These are phyloP conservation scores for Ostrea denselamellosa DNA, from an alignment of 1,140 invertebrate species.

Conservation along the genomic window DNA sequence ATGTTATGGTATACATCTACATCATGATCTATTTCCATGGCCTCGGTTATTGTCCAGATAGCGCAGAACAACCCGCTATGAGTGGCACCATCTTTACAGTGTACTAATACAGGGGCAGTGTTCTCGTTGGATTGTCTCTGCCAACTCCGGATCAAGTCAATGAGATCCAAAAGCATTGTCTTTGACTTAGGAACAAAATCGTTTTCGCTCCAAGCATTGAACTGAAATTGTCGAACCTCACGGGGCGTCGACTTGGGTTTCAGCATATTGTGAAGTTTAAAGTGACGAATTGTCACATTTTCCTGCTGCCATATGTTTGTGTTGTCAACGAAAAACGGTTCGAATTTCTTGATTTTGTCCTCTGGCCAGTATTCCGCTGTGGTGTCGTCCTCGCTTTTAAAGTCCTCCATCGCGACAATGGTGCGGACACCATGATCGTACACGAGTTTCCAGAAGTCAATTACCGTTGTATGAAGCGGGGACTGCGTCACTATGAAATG, in stretches of 20 bases:
- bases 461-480: constrained; percentile 74
- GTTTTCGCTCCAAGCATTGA: constrained; percentile 73
- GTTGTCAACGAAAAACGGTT: constrained; percentile 72
- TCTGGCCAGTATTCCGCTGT: constrained; percentile 75
- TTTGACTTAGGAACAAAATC: constrained; percentile 72
- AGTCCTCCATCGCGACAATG: constrained; percentile 76
- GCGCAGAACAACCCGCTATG: constrained; percentile 74
- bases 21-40: constrained; percentile 68
- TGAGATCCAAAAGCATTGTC: constrained; percentile 70
- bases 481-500: constrained; percentile 77
- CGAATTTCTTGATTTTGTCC: constrained; percentile 68
- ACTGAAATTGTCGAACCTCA: constrained; percentile 74
- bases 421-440: constrained; percentile 74
- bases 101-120: constrained; percentile 68
- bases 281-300: constrained; percentile 71
- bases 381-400: constrained; percentile 70
- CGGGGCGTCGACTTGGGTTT: constrained; percentile 60
- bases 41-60: constrained; percentile 69
- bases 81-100: constrained; percentile 76
- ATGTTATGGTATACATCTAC: constrained; percentile 77
- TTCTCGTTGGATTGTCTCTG: constrained; percentile 64
- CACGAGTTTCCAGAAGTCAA: constrained; percentile 78
- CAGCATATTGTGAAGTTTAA: constrained; percentile 65
- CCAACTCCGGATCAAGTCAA: constrained; percentile 71
- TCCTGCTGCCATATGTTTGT: constrained; percentile 68